Percentiles rank a stretch among this genome's conserved stretches.
Conservation (phyloP, 1,140 invertebrate species). For the Scaptomyza hsui region DNA sequence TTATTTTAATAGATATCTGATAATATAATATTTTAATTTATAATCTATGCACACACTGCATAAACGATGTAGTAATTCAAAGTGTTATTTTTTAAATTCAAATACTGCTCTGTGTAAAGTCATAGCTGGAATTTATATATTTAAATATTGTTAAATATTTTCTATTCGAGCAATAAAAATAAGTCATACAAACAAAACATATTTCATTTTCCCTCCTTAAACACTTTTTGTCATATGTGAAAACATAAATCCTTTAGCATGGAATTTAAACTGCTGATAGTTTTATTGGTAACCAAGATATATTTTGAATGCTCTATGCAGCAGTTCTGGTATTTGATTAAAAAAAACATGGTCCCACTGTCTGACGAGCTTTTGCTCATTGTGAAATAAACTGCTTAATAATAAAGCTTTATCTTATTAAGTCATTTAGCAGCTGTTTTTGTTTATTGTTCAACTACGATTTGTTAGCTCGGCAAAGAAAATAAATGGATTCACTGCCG, state of each 20-base stretch:
- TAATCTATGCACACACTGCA: slow-evolving; percentile 31
- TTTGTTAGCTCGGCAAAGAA: not conserved
- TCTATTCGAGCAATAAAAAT: not conserved
- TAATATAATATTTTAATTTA: slow-evolving; percentile 6
- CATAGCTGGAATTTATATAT: not conserved
- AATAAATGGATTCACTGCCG: too few relatives aligned
- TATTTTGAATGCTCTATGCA: not conserved
- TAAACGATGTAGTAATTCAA: slow-evolving; percentile 15
- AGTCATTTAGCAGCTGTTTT: not conserved
- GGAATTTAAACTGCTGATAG: not conserved
- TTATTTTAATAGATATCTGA: slow-evolving; percentile 20
- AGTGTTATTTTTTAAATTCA: slow-evolving; percentile 15
- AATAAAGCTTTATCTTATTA: not conserved
- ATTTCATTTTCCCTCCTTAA: too few relatives aligned
- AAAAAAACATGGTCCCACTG: slow-evolving; percentile 2
- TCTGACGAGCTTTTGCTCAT: not conserved
- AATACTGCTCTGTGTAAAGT: not conserved
- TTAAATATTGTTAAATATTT: not conserved
- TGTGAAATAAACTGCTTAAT: slow-evolving; percentile 18
- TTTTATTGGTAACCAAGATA: not conserved
- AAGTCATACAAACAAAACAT: not conserved
- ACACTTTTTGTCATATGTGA: not conserved
- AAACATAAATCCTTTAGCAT: not conserved
- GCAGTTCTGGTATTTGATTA: not conserved
- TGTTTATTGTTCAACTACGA: not conserved